Percentiles rank a stretch among this genome's conserved stretches.
These are phyloP conservation scores for Carabus problematicus DNA, from an alignment of 2,888 invertebrate genomes.

Conservation along the genomic window DNA sequence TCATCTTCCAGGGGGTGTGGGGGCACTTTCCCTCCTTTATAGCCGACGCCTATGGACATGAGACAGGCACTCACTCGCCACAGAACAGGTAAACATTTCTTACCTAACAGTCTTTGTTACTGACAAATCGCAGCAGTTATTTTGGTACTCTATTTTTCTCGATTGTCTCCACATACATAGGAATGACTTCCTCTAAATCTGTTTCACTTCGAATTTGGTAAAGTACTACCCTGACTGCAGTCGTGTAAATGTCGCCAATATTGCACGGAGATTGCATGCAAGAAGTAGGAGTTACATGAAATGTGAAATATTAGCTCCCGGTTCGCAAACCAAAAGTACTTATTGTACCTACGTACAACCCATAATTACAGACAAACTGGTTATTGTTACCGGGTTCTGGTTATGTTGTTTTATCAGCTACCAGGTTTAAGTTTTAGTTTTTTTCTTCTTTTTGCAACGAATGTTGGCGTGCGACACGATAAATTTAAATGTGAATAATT, in stretches of 20 bases:
- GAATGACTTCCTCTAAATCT: too few species aligned
- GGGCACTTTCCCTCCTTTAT: too few species aligned
- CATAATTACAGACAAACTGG: slow-evolving; percentile 20
- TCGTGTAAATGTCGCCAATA: slow-evolving; percentile 4
- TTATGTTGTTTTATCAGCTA: slow-evolving; percentile 14
- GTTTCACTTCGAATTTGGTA: not conserved
- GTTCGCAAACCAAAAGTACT: slow-evolving; percentile 1
- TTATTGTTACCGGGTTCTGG: slow-evolving; percentile 22
- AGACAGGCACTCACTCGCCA: too few species aligned
- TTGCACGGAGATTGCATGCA: slow-evolving; percentile 15
- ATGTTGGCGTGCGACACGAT: slow-evolving; percentile 30
- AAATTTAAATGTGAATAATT: slow-evolving; percentile 31
- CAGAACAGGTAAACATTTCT: too few species aligned
- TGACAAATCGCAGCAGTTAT: too few species aligned
- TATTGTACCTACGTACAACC: slow-evolving; percentile 5
- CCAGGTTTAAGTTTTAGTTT: too few species aligned
- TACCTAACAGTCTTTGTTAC: too few species aligned
- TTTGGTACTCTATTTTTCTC: too few species aligned
- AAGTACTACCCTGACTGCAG: slow-evolving; percentile 9
- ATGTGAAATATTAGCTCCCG: slow-evolving; percentile 26
- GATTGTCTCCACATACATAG: too few species aligned
- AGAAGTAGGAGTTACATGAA: slow-evolving; percentile 20
- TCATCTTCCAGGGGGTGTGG: too few species aligned
- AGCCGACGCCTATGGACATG: too few species aligned
- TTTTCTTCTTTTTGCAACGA: slow-evolving; percentile 24